Evolutionary conservation across 2,888 invertebrate species (phyloP), one percentile per base, ranked within the genome.

Genomic region (Crocallis elinguaria): DNA sequence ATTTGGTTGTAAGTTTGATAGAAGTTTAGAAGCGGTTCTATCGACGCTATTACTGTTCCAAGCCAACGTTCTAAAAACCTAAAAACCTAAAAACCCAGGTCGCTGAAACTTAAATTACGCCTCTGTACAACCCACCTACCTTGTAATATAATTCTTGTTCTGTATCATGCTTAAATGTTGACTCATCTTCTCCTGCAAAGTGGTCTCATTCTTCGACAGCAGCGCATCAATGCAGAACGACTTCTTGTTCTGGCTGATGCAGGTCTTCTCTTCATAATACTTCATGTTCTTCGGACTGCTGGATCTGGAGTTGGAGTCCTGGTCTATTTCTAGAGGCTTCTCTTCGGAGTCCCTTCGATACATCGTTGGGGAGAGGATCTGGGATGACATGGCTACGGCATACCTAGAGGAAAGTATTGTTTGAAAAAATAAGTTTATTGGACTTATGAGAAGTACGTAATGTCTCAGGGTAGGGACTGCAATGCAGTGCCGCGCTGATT

Each of bases 191-290:
- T 87, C 86, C 30, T 83, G 84, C 0, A 84, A 57, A 1, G 86
- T 88, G 9, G 58, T 68, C 17, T 82, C 86, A 0, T 82, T 68
- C 8, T 94, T 93, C 0, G 97, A 96, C 1, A 98, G 84, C 1
- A 98, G 83, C 0, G 98, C 97, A 74, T 98, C 98, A 64, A 98
- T 98, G 76, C 98, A 97, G 76, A 98, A 98, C 0, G 97, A 97
- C 43, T 96, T 95, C 64, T 95, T 95, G 0, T 65, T 71, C 30
- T 82, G 84, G 38, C 77, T 84, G 0, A 92, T 17, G 0, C 86
- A 79, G 0, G 92, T 92, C 57, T 88, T 90, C 0, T 90, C 87
- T 19, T 88, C 88, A 19, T 83, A 89, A 59, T 75, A 90, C 43
- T 88, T 48, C 4, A 32, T 86, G 77, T 84, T 52, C 41, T 27